These are phyloP conservation scores for Mimachlamys varia DNA, from an alignment of 2,888 invertebrate species.

Conservation along the genomic window DNA sequence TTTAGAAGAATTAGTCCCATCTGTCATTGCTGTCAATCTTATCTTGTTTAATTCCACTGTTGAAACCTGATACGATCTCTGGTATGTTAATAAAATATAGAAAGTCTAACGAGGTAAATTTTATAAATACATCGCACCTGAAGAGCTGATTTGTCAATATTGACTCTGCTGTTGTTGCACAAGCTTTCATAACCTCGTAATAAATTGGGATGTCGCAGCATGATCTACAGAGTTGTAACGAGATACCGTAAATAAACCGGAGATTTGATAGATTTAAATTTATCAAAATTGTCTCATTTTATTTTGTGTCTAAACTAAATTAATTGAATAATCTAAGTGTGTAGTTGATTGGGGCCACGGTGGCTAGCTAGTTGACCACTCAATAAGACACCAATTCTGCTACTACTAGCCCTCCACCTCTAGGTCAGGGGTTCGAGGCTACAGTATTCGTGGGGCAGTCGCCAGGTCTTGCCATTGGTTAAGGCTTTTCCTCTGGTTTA, in stretches of 20 bases:
- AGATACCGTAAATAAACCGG: background rate
- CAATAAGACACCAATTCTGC: too few species aligned
- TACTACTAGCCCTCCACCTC: too few species aligned
- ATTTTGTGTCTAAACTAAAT: background rate
- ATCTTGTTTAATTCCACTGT: background rate
- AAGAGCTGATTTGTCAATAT: background rate
- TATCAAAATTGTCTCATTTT: background rate
- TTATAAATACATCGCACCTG: conserved; percentile 9
- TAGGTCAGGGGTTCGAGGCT: too few species aligned
- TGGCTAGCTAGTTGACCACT: too few species aligned
- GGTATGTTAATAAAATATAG: conserved; percentile 8
- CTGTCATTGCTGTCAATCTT: background rate
- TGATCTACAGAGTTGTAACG: background rate
- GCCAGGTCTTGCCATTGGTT: too few species aligned
- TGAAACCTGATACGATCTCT: background rate
- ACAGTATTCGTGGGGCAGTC: too few species aligned
- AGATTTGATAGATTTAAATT: background rate
- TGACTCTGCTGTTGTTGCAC: background rate
- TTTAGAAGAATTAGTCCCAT: background rate
- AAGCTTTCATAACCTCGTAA: background rate
- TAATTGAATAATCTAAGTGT: too few species aligned
- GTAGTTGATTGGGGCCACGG: too few species aligned
- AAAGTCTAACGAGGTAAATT: background rate
- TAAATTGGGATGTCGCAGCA: background rate
- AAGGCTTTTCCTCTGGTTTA: too few species aligned